phyloP scores from a whole-genome alignment of 64 coral and sea anemone species.

The Stylophora pistillata region DNA sequence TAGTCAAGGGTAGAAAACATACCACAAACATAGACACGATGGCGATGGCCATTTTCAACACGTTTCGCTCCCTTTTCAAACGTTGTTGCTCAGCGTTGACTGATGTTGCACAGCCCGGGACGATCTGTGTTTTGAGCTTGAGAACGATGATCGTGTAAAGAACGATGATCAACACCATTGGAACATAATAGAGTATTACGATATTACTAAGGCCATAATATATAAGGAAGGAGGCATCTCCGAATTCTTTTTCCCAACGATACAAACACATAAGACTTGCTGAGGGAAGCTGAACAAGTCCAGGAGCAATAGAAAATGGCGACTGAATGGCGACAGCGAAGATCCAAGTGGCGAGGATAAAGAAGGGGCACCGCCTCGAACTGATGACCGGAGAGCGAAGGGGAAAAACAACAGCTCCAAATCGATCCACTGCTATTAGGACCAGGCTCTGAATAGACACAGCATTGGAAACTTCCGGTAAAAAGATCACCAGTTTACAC shows the following conservation, averaged over 20 bases:
- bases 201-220: background rate
- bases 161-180: background rate
- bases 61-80: background rate
- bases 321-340: background rate
- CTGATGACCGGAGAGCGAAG: no score
- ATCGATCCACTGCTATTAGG: no score
- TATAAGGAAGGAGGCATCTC: background rate
- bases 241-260: no score
- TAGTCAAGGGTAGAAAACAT: no score
- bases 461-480: background rate
- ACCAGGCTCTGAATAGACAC: constrained; percentile 8
- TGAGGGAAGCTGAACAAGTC: background rate
- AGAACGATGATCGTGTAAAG: background rate
- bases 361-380: no score
- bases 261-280: background rate
- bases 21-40: no score
- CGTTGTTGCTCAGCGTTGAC: background rate
- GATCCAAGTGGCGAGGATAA: no score
- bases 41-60: background rate
- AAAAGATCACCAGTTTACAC: background rate
- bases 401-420: background rate
- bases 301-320: background rate
- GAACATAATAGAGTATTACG: background rate
- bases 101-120: background rate
- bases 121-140: background rate